A percentile compares a stretch with the other conserved stretches of the same genome.
phyloP scores from a whole-genome alignment of 2,888 invertebrate species.

The Oxyscelio sp. region DNA sequence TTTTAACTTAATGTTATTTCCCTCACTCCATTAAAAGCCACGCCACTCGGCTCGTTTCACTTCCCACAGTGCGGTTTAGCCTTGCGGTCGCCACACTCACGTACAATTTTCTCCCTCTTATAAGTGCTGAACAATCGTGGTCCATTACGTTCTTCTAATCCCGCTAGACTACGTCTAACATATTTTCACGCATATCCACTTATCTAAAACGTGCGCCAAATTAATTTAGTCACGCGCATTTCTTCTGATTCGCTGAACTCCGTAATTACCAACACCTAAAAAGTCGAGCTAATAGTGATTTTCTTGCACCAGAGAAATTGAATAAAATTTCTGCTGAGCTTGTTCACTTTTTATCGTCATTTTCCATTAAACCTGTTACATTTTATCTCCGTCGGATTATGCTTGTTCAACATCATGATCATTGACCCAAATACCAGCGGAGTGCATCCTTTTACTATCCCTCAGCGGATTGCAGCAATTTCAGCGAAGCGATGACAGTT shows the following conservation, averaged over 20 bases:
- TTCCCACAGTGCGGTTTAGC: slow-evolving; percentile 84
- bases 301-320: neutral
- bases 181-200: slow-evolving; percentile 41
- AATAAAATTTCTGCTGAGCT: slow-evolving; percentile 38
- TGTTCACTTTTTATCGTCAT: slow-evolving; percentile 21
- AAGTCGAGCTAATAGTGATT: slow-evolving; percentile 23
- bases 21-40: slow-evolving; percentile 87
- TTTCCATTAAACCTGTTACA: slow-evolving; percentile 47
- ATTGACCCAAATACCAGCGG: no score
- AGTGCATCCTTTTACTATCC: no score
- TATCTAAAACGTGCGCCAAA: slow-evolving; percentile 25
- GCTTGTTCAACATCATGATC: slow-evolving; percentile 58
- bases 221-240: slow-evolving; percentile 37
- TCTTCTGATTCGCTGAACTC: slow-evolving; percentile 22
- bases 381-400: slow-evolving; percentile 49
- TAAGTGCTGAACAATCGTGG: slow-evolving; percentile 78
- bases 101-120: slow-evolving; percentile 76
- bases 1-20: slow-evolving; percentile 86
- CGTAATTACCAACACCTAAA: slow-evolving; percentile 24
- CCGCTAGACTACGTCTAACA: slow-evolving; percentile 33
- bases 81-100: slow-evolving; percentile 79
- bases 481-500: no score
- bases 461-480: no score
- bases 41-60: slow-evolving; percentile 87
- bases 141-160: slow-evolving; percentile 80